Evolutionary conservation across 2,888 invertebrate genomes (phyloP).

Genomic region (Platycnemis pennipes): DNA sequence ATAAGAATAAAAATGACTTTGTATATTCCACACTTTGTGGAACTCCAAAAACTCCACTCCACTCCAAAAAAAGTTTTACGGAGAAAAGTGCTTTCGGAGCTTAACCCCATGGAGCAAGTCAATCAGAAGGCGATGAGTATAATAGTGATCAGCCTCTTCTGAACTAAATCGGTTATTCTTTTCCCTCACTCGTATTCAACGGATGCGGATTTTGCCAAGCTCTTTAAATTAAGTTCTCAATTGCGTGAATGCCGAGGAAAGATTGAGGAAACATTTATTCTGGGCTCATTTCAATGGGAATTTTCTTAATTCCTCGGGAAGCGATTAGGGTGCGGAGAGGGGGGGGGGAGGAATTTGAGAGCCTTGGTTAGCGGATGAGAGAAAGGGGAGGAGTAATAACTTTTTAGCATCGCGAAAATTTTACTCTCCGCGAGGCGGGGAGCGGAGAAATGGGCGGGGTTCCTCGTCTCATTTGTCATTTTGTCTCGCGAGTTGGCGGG

Average conservation of each 20-base stretch:
- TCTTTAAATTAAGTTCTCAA: background rate
- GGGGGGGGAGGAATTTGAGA: background rate
- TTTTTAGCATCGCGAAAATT: background rate
- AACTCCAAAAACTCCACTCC: too few relatives aligned
- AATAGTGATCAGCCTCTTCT: background rate
- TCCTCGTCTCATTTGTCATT: background rate
- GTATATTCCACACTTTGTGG: too few relatives aligned
- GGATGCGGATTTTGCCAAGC: background rate
- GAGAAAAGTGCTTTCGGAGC: too few relatives aligned
- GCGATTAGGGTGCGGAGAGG: background rate
- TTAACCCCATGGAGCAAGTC: background rate
- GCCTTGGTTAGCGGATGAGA: background rate
- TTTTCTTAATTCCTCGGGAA: background rate
- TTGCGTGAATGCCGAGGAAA: background rate
- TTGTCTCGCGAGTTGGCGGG: background rate
- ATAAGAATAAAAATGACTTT: too few relatives aligned
- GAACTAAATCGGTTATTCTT: background rate
- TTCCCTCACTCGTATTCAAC: background rate
- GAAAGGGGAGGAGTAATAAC: background rate
- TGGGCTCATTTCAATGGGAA: background rate
- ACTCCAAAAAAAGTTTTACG: too few relatives aligned
- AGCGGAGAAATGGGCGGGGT: background rate
- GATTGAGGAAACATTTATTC: background rate
- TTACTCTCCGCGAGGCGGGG: background rate
- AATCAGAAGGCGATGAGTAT: background rate